Evolutionary conservation across 2,888 invertebrate species (phyloP), one percentile per base, ranked within the genome.

Genomic region (Linnaemya vulpina): DNA sequence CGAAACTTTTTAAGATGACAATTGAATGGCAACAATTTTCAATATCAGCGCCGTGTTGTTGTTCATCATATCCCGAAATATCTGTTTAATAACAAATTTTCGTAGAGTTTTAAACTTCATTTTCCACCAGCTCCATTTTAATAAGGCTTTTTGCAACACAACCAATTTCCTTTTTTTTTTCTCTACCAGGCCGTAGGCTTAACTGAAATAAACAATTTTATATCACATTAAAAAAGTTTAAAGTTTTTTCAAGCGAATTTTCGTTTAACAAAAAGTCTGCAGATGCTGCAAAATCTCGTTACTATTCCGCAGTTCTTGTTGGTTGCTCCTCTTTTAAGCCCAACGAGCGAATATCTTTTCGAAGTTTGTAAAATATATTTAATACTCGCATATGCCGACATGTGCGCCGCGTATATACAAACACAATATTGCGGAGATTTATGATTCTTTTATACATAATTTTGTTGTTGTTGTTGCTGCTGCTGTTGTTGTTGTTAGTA

Each of bases 201-300:
- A 25, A 67, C 63, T 70, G 25, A 62, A 62, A 62, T 17, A 15
- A 68, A 55, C 22, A 68, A 17, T 58, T 71, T 62, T 38, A 30
- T 55, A 58, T 62, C 51, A 80, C 75, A 13, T 63, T 63, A 70
- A 20, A 75, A 75, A 76, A 82, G 62, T 79, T 79, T n/a, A n/a
- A 35, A 35, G n/a, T 43, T 58, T 76, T 74, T 73, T 75, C 20
- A 22, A 8, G 51, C 5, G 3, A 35, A 3, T 51, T 70, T 20
- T 62, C 70, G 38, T 17, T 51, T 62, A 58, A 30, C 30, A 30
- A 62, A 74, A 73, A 51, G 38, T 68, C 68, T 85, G 84, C 84
- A 85, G 84, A 82, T 85, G 84, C 82, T 85, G 84, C 81, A 82
- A 30, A n/a, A 74, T 78, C 58, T 43, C 67, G 76, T 76, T 80